These are phyloP conservation scores for Dorcus hopei DNA, from an alignment of 2,888 invertebrate genomes.

Conservation along the genomic window DNA sequence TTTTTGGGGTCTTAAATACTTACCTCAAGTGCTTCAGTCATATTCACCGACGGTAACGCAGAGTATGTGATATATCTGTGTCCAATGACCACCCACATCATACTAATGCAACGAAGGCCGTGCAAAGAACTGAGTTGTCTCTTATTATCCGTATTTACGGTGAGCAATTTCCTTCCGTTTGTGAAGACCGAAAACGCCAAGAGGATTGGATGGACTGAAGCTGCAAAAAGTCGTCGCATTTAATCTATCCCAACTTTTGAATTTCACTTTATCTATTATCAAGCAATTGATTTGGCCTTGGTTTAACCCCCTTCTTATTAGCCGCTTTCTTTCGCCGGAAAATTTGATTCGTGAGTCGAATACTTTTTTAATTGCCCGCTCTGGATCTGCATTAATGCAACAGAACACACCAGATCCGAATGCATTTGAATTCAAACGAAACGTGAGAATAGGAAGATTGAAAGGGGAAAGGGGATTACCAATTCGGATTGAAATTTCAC, in stretches of 20 bases:
- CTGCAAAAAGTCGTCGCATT: background rate
- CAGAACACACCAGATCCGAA: too few relatives aligned
- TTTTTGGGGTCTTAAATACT: background rate
- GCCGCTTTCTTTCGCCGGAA: too few relatives aligned
- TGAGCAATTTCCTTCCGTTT: background rate
- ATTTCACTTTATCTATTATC: background rate
- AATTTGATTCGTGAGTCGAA: too few relatives aligned
- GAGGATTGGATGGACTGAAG: background rate
- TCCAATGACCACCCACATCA: background rate
- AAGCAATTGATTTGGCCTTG: too few relatives aligned
- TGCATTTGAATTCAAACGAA: too few relatives aligned
- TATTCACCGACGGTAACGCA: background rate
- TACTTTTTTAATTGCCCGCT: too few relatives aligned
- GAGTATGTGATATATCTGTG: background rate
- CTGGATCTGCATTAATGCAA: too few relatives aligned
- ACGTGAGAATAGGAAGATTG: too few relatives aligned
- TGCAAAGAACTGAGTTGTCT: background rate
- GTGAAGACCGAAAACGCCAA: background rate
- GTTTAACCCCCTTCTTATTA: too few relatives aligned
- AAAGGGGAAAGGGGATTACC: too few relatives aligned
- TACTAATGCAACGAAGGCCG: background rate
- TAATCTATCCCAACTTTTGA: background rate
- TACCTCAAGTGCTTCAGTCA: background rate
- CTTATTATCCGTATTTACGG: background rate
- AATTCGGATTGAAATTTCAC: too few relatives aligned